Evolutionary conservation across 2,888 invertebrate genomes (phyloP).

Genomic region (Eristalinus sepulchralis): DNA sequence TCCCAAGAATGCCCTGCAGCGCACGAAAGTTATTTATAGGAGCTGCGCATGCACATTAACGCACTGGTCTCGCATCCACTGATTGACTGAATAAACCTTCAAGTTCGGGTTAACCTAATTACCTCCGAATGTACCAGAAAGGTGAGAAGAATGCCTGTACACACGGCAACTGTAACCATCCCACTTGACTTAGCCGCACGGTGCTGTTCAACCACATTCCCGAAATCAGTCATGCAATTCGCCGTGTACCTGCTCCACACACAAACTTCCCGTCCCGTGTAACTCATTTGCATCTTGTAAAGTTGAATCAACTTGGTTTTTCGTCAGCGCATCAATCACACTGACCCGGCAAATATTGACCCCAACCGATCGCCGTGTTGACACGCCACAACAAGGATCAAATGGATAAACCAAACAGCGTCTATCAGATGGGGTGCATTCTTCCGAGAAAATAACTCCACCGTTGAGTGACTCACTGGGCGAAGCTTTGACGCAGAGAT

Average conservation of each 20-base stretch:
- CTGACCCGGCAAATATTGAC: slow-evolving; percentile 40
- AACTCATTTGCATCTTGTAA: slow-evolving; percentile 55
- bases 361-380: slow-evolving; percentile 19
- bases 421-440: slow-evolving; percentile 26
- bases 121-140: slow-evolving; percentile 12
- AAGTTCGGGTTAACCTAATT: slow-evolving; percentile 58
- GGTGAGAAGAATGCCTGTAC: slow-evolving; percentile 3
- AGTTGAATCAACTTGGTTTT: background rate
- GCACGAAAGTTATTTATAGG: slow-evolving; percentile 22
- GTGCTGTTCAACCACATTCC: slow-evolving; percentile 11
- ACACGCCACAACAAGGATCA: slow-evolving; percentile 40
- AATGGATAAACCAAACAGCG: slow-evolving; percentile 44
- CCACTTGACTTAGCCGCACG: background rate
- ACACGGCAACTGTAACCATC: slow-evolving; percentile 7
- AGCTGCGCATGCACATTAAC: slow-evolving; percentile 16
- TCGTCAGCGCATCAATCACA: background rate
- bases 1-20: slow-evolving; percentile 11
- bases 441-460: slow-evolving; percentile 8
- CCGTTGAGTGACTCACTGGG: slow-evolving; percentile 28
- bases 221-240: slow-evolving; percentile 43
- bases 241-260: background rate
- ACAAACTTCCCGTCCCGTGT: slow-evolving; percentile 12
- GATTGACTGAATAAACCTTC: background rate
- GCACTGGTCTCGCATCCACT: background rate
- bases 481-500: background rate